These are phyloP conservation scores for Microtus montanus DNA, from an alignment of 2,113 vertebrate genomes.

Conservation along the genomic window DNA sequence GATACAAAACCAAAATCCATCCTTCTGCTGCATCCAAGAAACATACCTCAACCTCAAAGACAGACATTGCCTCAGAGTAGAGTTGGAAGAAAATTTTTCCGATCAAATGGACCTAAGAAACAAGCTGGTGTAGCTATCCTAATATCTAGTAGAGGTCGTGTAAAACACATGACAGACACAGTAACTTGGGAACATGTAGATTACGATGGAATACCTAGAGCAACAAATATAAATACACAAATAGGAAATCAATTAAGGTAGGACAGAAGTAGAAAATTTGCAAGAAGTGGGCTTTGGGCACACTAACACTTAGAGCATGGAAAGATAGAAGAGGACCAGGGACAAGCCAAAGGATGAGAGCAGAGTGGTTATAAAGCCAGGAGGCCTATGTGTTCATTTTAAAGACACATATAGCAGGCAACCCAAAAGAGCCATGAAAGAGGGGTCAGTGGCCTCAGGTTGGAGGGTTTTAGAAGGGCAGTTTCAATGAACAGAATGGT, in stretches of 20 bases:
- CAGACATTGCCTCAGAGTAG: no score
- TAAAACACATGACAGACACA: background rate
- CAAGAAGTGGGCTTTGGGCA: background rate
- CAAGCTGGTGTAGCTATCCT: no score
- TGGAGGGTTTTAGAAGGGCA: background rate
- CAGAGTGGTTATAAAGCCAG: background rate
- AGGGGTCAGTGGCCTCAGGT: background rate
- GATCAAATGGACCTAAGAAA: no score
- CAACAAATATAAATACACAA: background rate
- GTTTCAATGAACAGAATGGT: background rate
- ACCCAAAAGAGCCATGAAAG: background rate
- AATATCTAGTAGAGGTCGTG: background rate
- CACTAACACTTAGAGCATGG: background rate
- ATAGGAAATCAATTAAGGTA: background rate
- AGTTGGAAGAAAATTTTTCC: no score
- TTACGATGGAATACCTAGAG: background rate
- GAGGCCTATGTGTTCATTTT: background rate
- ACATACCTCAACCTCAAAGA: no score
- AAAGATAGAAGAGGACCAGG: background rate
- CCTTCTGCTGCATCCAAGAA: no score
- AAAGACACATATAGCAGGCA: background rate
- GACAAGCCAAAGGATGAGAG: background rate
- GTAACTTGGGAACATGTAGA: background rate
- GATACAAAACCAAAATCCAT: no score
- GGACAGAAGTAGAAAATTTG: background rate